Percentiles rank a stretch among this genome's conserved stretches.
phyloP scores from a whole-genome alignment of 2,888 invertebrate genomes.

The Netelia melanura region DNA sequence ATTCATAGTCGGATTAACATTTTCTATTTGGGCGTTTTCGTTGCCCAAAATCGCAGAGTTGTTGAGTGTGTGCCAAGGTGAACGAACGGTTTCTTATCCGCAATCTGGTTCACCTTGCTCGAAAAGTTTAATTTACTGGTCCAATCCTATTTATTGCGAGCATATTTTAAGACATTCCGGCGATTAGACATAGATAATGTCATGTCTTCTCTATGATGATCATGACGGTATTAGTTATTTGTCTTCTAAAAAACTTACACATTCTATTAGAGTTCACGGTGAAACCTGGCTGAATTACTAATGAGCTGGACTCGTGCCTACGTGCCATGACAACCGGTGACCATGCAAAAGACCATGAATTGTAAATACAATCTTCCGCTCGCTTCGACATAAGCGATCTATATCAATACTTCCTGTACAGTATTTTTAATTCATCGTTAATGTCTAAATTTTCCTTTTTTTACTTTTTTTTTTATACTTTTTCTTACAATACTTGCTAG shows the following conservation, averaged over 20 bases:
- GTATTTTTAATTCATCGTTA: neutral
- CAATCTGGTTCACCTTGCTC: neutral
- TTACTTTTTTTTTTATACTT: neutral
- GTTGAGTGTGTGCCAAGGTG: neutral
- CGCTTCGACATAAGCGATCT: neutral
- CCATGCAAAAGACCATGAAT: neutral
- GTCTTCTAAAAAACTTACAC: constrained; percentile 2
- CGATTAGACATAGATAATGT: neutral
- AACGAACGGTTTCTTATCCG: neutral
- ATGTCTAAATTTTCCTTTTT: neutral
- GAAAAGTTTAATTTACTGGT: neutral
- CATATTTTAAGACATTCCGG: neutral
- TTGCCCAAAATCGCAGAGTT: neutral
- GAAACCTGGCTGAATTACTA: constrained; percentile 17
- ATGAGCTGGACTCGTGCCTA: neutral
- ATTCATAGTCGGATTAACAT: neutral
- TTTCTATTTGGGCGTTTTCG: neutral
- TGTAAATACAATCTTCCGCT: neutral
- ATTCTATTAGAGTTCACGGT: constrained; percentile 23
- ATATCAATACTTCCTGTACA: neutral
- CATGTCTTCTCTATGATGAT: neutral
- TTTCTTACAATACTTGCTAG: neutral
- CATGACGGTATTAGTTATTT: neutral
- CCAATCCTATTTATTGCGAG: neutral
- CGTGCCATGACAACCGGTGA: constrained; percentile 3